Evolutionary conservation across 2,113 vertebrate genomes (phyloP).

Genomic region (Percopsis transmontana): DNA sequence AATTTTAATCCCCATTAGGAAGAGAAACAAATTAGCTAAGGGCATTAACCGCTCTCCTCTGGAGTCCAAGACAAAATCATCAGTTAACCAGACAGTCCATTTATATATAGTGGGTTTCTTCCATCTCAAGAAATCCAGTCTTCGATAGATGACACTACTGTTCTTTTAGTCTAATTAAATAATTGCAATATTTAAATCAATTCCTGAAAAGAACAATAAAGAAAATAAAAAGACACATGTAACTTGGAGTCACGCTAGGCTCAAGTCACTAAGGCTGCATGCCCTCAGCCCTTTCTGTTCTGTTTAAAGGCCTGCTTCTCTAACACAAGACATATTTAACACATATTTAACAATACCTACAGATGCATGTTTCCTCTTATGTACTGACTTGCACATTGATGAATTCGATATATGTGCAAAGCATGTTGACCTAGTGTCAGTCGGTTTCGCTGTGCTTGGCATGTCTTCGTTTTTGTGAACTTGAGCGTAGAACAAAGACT

Average conservation of each 20-base stretch:
- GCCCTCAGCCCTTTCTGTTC: slow-evolving; percentile 27
- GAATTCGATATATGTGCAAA: slow-evolving; percentile 2
- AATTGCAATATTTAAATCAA: slow-evolving; percentile 1
- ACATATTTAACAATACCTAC: too few species aligned
- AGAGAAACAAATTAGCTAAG: slow-evolving; percentile 14
- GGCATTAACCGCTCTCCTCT: background rate
- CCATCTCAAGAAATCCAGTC: slow-evolving; percentile 5
- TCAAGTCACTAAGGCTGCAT: slow-evolving; percentile 15
- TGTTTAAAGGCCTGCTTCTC: too few species aligned
- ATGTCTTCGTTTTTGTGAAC: slow-evolving; percentile 29
- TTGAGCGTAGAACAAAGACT: slow-evolving; percentile 46
- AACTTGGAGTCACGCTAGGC: too few species aligned
- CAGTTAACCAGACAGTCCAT: slow-evolving; percentile 4
- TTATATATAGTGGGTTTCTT: slow-evolving; percentile 5
- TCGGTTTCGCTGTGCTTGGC: slow-evolving; percentile 23
- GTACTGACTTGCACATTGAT: background rate
- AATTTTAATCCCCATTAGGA: slow-evolving; percentile 50
- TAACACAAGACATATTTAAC: too few species aligned
- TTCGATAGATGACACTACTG: background rate
- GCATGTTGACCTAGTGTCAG: slow-evolving; percentile 21
- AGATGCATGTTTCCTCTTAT: background rate
- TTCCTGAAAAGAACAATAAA: slow-evolving; percentile 9
- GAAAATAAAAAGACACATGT: slow-evolving; percentile 4
- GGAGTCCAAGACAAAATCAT: background rate
- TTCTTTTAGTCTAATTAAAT: slow-evolving; percentile 19